A percentile compares a stretch with the other conserved stretches of the same genome.
These are phyloP conservation scores for Dinocampus coccinellae DNA, from an alignment of 2,888 invertebrate genomes.

Conservation along the genomic window DNA sequence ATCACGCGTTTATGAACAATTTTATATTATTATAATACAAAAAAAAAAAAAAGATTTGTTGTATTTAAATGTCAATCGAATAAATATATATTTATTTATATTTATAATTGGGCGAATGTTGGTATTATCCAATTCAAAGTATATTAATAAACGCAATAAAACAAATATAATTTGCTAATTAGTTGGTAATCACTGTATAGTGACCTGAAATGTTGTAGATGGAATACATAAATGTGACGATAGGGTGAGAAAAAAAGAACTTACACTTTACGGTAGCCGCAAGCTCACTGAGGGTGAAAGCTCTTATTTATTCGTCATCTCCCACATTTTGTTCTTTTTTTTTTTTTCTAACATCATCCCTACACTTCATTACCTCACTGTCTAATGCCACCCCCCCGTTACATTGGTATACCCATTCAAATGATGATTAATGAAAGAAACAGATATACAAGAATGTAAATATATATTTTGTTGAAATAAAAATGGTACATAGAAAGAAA, in stretches of 20 bases:
- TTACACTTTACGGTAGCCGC: constrained; percentile 4
- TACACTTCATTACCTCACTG: not conserved
- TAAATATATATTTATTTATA: not conserved
- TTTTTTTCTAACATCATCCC: not conserved
- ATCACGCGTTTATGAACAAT: not conserved
- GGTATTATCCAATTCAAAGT: constrained; percentile 51
- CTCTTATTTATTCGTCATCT: not conserved
- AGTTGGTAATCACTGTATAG: constrained; percentile 64
- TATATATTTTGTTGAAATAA: not conserved
- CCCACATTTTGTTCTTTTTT: no score
- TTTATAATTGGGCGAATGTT: not conserved
- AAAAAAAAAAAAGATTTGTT: not conserved
- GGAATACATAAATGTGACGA: constrained; percentile 25
- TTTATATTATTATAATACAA: not conserved
- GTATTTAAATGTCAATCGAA: not conserved
- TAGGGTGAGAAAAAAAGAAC: constrained; percentile 22
- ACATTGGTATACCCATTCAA: not conserved
- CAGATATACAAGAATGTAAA: not conserved
- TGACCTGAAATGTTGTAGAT: constrained; percentile 52
- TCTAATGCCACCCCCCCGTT: not conserved
- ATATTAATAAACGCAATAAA: constrained; percentile 65
- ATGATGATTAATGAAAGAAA: not conserved
- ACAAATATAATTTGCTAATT: constrained; percentile 65
- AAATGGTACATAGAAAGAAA: constrained; percentile 4
- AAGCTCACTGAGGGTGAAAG: not conserved